These are phyloP conservation scores for Acrocephalus scirpaceus DNA, from an alignment of 2,797 vertebrate species.

Conservation along the genomic window DNA sequence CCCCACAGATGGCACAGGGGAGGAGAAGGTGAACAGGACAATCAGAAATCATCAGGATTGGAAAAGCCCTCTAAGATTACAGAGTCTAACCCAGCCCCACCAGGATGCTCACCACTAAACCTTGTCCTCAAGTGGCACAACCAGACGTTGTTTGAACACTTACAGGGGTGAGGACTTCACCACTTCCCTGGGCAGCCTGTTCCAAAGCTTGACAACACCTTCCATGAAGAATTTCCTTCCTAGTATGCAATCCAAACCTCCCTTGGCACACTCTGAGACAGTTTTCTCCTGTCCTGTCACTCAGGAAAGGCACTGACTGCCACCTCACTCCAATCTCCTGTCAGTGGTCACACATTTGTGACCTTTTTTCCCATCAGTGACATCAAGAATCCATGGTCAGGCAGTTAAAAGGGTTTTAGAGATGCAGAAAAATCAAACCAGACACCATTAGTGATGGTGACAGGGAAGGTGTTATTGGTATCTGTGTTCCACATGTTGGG, in stretches of 20 bases:
- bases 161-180: not conserved
- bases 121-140: not conserved
- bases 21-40: not conserved
- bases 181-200: not conserved
- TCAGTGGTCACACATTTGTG: not conserved
- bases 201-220: not conserved
- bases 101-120: not conserved
- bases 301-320: not conserved
- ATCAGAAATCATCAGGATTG: fast-evolving
- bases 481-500: fast-evolving
- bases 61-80: not conserved
- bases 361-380: not conserved
- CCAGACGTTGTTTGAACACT: fast-evolving
- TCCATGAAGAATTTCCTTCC: too few relatives aligned
- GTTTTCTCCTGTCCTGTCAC: not conserved
- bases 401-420: not conserved
- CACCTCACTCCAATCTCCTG: not conserved
- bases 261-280: not conserved
- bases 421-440: not conserved
- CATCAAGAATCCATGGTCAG: not conserved
- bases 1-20: fast-evolving
- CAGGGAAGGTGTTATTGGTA: not conserved
- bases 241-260: too few relatives aligned
- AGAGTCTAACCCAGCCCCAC: not conserved
- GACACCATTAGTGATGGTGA: not conserved